Percentiles rank a stretch among this genome's conserved stretches.
Evolutionary conservation across 2,888 invertebrate genomes (phyloP).

Genomic region (Helobdella robusta): DNA sequence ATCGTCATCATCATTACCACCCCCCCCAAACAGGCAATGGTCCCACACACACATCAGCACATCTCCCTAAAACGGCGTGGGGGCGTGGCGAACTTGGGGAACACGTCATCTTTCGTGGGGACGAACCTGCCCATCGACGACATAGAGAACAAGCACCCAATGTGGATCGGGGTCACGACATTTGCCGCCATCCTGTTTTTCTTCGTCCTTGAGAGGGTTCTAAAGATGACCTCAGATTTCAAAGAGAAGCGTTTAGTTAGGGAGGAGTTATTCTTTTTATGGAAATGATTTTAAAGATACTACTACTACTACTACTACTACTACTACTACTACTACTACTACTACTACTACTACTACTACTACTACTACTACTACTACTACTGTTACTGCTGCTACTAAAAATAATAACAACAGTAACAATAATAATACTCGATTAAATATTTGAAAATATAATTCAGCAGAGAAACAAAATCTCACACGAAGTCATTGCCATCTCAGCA

Average conservation of each 20-base stretch:
- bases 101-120: too few species aligned
- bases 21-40: constrained; percentile 18
- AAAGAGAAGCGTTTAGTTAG: too few species aligned
- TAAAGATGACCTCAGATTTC: constrained; percentile 19
- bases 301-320: constrained; percentile 23
- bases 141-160: constrained; percentile 8
- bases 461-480: too few species aligned
- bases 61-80: not conserved
- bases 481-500: too few species aligned
- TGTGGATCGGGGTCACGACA: constrained; percentile 29
- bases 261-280: too few species aligned
- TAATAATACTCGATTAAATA: too few species aligned
- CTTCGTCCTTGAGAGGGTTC: constrained; percentile 31
- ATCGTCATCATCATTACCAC: too few species aligned
- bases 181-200: constrained; percentile 31
- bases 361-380: constrained; percentile 14
- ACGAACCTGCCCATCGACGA: not conserved
- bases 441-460: too few species aligned
- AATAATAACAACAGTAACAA: too few species aligned
- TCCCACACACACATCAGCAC: constrained; percentile 10
- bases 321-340: constrained; percentile 23
- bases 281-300: too few species aligned
- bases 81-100: too few species aligned
- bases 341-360: constrained; percentile 17
- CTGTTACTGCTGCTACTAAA: too few species aligned